Percentiles rank a stretch among this genome's conserved stretches.
phyloP scores from a whole-genome alignment of 2,797 vertebrate species.

The Nannoperca australis region DNA sequence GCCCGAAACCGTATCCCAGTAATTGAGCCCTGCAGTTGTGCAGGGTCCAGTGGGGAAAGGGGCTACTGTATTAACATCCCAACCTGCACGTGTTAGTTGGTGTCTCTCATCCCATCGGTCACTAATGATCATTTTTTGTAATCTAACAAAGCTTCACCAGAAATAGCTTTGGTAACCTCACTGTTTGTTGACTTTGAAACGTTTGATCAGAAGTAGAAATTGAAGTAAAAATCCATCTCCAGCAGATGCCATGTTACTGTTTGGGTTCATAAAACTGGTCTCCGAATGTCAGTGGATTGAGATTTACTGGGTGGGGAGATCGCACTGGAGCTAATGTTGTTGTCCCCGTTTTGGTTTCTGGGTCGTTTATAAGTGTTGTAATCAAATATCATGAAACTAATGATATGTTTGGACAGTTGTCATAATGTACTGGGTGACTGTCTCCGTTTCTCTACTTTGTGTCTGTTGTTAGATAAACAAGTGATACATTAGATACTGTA shows the following conservation, averaged over 20 bases:
- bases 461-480: not conserved
- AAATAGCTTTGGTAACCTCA: conserved; percentile 19
- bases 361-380: not conserved
- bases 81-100: not conserved
- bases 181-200: not conserved
- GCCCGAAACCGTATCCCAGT: not conserved
- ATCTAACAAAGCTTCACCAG: conserved; percentile 12
- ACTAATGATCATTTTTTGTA: conserved; percentile 28
- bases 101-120: conserved; percentile 17
- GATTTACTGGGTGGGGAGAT: not conserved
- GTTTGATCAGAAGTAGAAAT: not conserved
- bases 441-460: not conserved
- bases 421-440: not conserved
- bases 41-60: conserved; percentile 37
- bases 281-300: not conserved
- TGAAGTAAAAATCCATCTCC: conserved; percentile 48
- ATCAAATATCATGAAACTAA: not conserved
- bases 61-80: conserved; percentile 16
- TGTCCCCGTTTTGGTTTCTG: not conserved
- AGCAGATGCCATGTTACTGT: not conserved
- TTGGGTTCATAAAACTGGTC: not conserved
- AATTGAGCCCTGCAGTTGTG: not conserved
- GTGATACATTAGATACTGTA: not conserved
- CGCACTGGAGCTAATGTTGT: not conserved
- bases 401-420: not conserved